Conservation (phyloP, 1,140 invertebrate species). For the Dendroctonus ponderosae region DNA sequence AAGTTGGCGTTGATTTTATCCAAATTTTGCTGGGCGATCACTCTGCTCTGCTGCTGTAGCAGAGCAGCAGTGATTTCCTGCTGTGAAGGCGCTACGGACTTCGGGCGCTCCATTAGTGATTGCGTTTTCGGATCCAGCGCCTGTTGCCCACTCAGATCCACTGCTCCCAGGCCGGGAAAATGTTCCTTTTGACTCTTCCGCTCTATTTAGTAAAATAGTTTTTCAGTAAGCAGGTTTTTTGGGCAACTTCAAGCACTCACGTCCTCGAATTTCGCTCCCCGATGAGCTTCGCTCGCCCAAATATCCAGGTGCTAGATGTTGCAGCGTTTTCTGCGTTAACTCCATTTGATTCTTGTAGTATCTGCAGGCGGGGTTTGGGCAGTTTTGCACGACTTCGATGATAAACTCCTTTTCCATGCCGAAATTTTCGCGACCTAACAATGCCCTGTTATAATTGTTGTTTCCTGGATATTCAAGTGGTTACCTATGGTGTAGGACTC, state of each 20-base stretch:
- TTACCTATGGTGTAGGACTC: slow-evolving; percentile 79
- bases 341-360: slow-evolving; percentile 83
- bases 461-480: background rate
- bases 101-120: slow-evolving; percentile 47
- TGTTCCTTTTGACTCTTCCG: background rate
- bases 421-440: slow-evolving; percentile 66
- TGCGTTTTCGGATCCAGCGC: slow-evolving; percentile 40
- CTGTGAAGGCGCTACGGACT: slow-evolving; percentile 47
- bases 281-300: slow-evolving; percentile 42
- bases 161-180: slow-evolving; percentile 33
- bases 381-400: slow-evolving; percentile 81
- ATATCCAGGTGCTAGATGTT: slow-evolving; percentile 53
- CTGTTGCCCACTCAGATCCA: slow-evolving; percentile 46
- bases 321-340: slow-evolving; percentile 60
- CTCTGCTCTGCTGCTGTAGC: slow-evolving; percentile 59
- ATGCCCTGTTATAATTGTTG: background rate
- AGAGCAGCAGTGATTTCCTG: slow-evolving; percentile 57
- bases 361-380: slow-evolving; percentile 78
- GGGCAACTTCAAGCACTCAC: slow-evolving; percentile 25
- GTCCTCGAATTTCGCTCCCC: slow-evolving; percentile 42
- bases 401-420: slow-evolving; percentile 89
- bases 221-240: background rate
- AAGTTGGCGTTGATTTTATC: slow-evolving; percentile 58
- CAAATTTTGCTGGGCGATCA: slow-evolving; percentile 58
- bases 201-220: background rate